phyloP scores from a whole-genome alignment of 2,797 vertebrate genomes.

The Antrozous pallidus region DNA sequence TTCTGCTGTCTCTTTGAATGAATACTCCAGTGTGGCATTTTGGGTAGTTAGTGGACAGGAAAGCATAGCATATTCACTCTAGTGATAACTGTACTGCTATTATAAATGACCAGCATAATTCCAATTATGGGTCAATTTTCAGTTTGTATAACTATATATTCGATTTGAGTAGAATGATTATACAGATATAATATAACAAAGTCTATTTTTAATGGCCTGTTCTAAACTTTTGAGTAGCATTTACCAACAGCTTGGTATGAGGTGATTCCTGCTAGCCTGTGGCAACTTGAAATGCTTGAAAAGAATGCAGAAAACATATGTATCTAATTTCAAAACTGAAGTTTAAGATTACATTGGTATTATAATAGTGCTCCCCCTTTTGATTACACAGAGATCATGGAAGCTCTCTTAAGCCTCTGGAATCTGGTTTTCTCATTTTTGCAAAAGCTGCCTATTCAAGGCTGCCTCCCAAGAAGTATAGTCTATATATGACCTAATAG shows the following conservation, averaged over 20 bases:
- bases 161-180: not conserved
- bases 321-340: constrained; percentile 34
- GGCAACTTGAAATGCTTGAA: not conserved
- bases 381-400: not conserved
- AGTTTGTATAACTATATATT: not conserved
- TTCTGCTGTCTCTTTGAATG: not conserved
- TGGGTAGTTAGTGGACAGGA: not conserved
- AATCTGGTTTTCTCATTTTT: not conserved
- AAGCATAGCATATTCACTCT: not conserved
- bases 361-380: not conserved
- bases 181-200: not conserved
- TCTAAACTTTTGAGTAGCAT: not conserved
- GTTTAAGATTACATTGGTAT: not conserved
- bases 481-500: not conserved
- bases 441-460: not conserved
- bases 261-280: not conserved
- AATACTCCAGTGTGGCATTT: not conserved
- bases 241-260: not conserved
- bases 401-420: not conserved
- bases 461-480: not conserved
- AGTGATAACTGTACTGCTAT: not conserved
- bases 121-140: not conserved
- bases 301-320: constrained; percentile 47
- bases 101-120: not conserved
- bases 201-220: not conserved